Conservation (phyloP, 2,888 invertebrate genomes). For the Drosophila kuntzei region DNA sequence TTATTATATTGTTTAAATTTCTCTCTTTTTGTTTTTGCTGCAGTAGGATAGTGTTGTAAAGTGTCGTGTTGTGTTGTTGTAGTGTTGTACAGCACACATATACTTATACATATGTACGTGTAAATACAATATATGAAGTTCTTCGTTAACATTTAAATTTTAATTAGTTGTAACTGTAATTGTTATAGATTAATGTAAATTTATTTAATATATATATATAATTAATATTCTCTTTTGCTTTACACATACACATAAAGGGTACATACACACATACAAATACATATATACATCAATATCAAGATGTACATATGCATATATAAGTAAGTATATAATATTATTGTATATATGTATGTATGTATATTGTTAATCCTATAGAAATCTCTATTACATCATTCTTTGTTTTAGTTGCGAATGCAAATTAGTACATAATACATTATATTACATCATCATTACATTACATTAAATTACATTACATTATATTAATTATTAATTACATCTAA, state of each 20-base stretch:
- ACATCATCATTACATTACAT: slow-evolving; percentile 28
- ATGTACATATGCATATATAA: background rate
- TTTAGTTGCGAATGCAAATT: slow-evolving; percentile 74
- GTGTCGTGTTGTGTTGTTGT: slow-evolving; percentile 13
- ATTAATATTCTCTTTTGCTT: slow-evolving; percentile 46
- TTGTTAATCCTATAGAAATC: slow-evolving; percentile 19
- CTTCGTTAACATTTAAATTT: slow-evolving; percentile 47
- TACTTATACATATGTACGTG: slow-evolving; percentile 1
- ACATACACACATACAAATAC: slow-evolving; percentile 24
- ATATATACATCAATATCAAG: slow-evolving; percentile 17
- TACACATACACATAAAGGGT: slow-evolving; percentile 29
- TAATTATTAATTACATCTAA: slow-evolving; percentile 31
- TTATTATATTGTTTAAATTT: slow-evolving; percentile 21
- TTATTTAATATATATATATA: slow-evolving; percentile 33
- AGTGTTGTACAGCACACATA: slow-evolving; percentile 35
- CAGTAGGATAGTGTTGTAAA: slow-evolving; percentile 13
- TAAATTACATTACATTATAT: slow-evolving; percentile 32
- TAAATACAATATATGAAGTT: slow-evolving; percentile 12
- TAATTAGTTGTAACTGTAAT: slow-evolving; percentile 47
- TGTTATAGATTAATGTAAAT: slow-evolving; percentile 54
- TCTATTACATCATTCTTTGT: slow-evolving; percentile 45
- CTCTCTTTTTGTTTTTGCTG: slow-evolving; percentile 4
- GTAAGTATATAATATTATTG: background rate
- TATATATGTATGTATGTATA: slow-evolving; percentile 20
- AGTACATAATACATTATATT: slow-evolving; percentile 40